phyloP scores from a whole-genome alignment of 2,888 invertebrate genomes.

The Endotricha flammealis region DNA sequence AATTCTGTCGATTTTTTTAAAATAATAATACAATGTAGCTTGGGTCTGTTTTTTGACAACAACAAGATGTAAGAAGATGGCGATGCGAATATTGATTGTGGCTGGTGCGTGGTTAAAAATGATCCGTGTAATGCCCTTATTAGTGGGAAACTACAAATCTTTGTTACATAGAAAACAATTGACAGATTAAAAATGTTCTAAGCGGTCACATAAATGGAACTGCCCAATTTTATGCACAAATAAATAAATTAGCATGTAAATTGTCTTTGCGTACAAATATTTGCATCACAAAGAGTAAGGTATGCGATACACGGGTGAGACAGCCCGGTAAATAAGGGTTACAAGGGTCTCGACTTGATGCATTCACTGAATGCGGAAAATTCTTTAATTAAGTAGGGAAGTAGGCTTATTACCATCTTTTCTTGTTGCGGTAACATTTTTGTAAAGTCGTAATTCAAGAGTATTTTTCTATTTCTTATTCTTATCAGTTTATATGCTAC shows the following conservation, averaged over 20 bases:
- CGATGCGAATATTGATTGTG: too few relatives aligned
- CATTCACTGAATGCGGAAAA: constrained; percentile 6
- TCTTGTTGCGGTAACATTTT: not conserved
- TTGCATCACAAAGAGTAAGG: constrained; percentile 62
- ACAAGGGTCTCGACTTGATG: constrained; percentile 7
- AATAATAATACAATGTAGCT: too few relatives aligned
- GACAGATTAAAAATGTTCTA: constrained; percentile 2
- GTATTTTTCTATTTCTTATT: too few relatives aligned
- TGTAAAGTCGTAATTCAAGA: not conserved
- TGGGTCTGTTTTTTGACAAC: too few relatives aligned
- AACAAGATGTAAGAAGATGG: too few relatives aligned
- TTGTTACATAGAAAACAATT: too few relatives aligned
- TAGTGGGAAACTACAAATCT: too few relatives aligned
- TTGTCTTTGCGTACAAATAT: constrained; percentile 57
- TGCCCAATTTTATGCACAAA: constrained; percentile 36
- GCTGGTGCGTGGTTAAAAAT: too few relatives aligned
- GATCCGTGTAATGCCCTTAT: too few relatives aligned
- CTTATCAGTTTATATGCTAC: too few relatives aligned
- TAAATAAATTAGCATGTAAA: constrained; percentile 71
- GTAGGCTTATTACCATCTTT: not conserved
- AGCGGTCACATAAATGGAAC: constrained; percentile 32
- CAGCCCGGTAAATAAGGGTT: constrained; percentile 29
- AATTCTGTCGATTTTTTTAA: too few relatives aligned
- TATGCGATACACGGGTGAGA: constrained; percentile 15
- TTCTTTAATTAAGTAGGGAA: constrained; percentile 5